Conservation (phyloP, 2,888 invertebrate species). For the Electrophaes corylata region DNA sequence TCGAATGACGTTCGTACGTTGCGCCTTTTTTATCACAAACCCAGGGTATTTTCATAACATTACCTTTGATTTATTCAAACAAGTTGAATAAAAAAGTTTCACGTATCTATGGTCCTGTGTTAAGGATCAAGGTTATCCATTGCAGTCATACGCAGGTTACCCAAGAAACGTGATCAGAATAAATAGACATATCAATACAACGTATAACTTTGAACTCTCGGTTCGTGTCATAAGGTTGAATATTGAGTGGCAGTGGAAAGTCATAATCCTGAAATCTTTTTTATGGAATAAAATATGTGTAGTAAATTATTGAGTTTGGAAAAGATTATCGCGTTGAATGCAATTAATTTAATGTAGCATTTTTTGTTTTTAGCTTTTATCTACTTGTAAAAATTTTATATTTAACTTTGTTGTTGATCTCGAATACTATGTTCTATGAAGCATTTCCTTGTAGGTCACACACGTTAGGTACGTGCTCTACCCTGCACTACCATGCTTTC, state of each 20-base stretch:
- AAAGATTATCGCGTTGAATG: conserved; percentile 22
- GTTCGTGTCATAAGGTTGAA: conserved; percentile 1
- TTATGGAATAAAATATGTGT: conserved; percentile 20
- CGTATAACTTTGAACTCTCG: conserved; percentile 9
- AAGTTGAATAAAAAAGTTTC: conserved; percentile 24
- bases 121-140: conserved; percentile 38
- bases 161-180: conserved; percentile 28
- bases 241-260: not conserved
- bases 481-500: too few species aligned
- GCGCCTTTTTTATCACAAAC: conserved; percentile 7
- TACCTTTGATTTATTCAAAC: conserved; percentile 24
- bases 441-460: too few species aligned
- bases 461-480: too few species aligned
- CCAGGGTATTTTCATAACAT: conserved; percentile 4
- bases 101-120: conserved; percentile 27
- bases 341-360: not conserved
- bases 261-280: conserved; percentile 22
- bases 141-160: conserved; percentile 34
- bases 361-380: not conserved
- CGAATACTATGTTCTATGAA: too few species aligned
- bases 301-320: conserved; percentile 22
- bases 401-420: too few species aligned
- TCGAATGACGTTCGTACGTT: not conserved
- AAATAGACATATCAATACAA: conserved; percentile 2
- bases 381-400: not conserved